phyloP scores from a whole-genome alignment of 2,888 invertebrate genomes.

The Spialia ferax region DNA sequence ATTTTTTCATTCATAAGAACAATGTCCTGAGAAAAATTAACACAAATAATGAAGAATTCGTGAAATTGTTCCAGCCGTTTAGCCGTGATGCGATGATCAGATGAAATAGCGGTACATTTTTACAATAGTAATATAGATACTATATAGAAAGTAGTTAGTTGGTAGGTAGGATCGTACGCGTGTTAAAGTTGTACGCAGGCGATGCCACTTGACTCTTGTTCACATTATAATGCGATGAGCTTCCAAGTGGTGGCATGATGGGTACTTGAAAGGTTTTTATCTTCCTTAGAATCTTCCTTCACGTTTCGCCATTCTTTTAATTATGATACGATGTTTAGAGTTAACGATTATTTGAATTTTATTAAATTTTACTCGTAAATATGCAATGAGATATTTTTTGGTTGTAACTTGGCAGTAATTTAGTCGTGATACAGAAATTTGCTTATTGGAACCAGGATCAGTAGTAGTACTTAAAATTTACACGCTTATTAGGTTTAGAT shows the following conservation, averaged over 20 bases:
- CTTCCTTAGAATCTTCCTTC: not conserved
- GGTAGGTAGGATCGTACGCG: constrained; percentile 14
- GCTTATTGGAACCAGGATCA: constrained; percentile 14
- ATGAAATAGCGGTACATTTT: no score
- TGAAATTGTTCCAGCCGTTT: no score
- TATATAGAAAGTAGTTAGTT: not conserved
- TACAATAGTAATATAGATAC: no score
- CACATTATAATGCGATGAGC: constrained; percentile 21
- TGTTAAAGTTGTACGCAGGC: constrained; percentile 45
- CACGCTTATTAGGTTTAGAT: no score
- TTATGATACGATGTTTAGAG: not conserved
- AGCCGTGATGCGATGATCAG: no score
- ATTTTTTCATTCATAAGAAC: no score
- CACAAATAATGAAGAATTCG: no score
- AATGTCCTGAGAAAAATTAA: no score
- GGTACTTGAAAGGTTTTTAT: not conserved
- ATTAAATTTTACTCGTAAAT: not conserved
- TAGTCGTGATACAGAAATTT: no score
- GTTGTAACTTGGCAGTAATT: no score
- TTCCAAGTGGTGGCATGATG: not conserved
- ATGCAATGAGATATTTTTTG: no score
- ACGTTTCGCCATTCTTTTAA: not conserved
- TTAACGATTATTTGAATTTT: not conserved
- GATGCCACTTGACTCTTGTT: constrained; percentile 48
- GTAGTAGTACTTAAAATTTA: no score